A percentile compares a stretch with the other conserved stretches of the same genome.
Conservation (phyloP, 2,113 vertebrate genomes). For the Mellivora capensis region DNA sequence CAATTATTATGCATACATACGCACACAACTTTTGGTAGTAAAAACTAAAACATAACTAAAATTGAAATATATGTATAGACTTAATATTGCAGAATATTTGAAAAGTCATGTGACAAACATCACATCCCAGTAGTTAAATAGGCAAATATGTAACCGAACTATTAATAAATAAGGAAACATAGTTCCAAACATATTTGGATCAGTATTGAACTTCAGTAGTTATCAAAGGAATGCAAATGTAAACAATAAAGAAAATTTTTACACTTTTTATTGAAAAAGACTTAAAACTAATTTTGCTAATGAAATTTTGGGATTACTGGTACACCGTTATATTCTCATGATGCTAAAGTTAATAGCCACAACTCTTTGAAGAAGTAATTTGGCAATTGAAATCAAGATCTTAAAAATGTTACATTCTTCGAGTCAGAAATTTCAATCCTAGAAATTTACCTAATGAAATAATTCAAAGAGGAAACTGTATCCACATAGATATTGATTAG, state of each 20-base stretch:
- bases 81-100: not conserved
- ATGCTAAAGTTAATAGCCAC: not conserved
- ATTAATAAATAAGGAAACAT: not conserved
- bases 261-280: not conserved
- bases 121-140: not conserved
- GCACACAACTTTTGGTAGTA: not conserved
- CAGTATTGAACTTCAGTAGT: not conserved
- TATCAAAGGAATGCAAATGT: not conserved
- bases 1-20: not conserved
- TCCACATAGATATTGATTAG: not conserved
- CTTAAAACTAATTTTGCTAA: constrained; percentile 15
- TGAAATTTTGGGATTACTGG: not conserved
- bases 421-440: not conserved
- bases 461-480: not conserved
- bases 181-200: not conserved
- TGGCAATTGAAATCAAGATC: constrained; percentile 24
- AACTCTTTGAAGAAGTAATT: constrained; percentile 10
- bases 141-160: not conserved
- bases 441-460: not conserved
- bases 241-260: not conserved
- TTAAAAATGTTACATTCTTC: not conserved
- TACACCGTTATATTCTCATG: not conserved
- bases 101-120: not conserved
- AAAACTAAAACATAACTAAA: constrained; percentile 6
- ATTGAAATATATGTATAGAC: not conserved